Base-by-base conservation (phyloP, 2,888 invertebrate species). In the Balanococcus diminutus region DNA sequence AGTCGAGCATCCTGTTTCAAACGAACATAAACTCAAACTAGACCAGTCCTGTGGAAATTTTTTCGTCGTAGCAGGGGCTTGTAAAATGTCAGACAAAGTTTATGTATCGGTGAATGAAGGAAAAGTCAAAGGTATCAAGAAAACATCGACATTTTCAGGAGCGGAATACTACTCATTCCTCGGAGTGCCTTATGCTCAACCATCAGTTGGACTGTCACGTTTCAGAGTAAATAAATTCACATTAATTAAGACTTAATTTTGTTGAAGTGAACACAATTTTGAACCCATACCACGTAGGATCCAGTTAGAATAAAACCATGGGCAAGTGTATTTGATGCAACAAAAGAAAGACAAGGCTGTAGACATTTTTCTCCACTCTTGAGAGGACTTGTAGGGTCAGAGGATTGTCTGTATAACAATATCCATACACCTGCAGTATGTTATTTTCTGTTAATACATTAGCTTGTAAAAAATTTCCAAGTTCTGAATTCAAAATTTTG, bases 391-490 rank as follows among this genome's bases (percentile, higher is more conserved):
- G 16, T 25, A n/a, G 81, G 81, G 4, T 95, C 94, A 90, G 98
- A 98, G 92, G 98, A 98, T 91, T 98, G 98, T 90, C 93, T 98
- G 86, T 98, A 97, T 90, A 93, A 98, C 88, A 98, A 97, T 91
- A 95, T 98, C 88, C 96, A 96, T 90, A 93, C 94, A 51, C 98
- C 98, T 1, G 93, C 92, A 90, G 81, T 81, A 81, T 3, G 31
- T 16, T 42, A 42, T 42, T 42, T 42, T 42, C 11, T 67, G n/a
- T n/a, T n/a, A n/a, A n/a, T 22, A 2, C 28, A 9, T 31, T 16
- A 0, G 22, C 9, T 22, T 56, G 8, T 56, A n/a, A n/a, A n/a
- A 0, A 1, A 19, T 2, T 5, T 3, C 3, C 11, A 28, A 42
- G 16, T 42, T 42, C 16, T 1, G 16, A 42, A 11, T 16, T n/a